Evolutionary conservation across 2,113 vertebrate genomes (phyloP), one percentile per base, ranked within the genome.

Genomic region (Megaleporinus macrocephalus): DNA sequence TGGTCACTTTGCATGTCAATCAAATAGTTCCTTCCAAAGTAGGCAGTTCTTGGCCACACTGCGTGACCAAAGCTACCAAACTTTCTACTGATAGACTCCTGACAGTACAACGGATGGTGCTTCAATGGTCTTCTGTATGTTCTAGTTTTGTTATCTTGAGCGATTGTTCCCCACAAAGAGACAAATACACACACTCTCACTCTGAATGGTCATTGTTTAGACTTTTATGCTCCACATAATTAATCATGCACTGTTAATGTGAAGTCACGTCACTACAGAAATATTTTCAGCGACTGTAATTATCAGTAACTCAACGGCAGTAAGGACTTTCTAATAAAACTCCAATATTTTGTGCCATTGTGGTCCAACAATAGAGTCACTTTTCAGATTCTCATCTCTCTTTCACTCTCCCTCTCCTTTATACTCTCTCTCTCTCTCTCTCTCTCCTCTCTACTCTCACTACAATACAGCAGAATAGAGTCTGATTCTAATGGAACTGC

Each of bases 141-240:
- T 36, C 6, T 4, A 4, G 33, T 36, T 36, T 36, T 44, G 36
- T 36, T 1, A 44, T 44, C 41, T 9, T 44, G 41, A 44, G 41
- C 41, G 11, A 9, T 44, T 44, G 41, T 4, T 44, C 41, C 72
- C 29, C 27, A 74, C 72, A 59, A 26, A 33, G 49, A 59, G 26
- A n/a, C 26, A 73, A 47, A 73, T 44, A 30, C 24, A 51, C 71
- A 51, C 71, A 73, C 72, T 55, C 70, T 51, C 44, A 44, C 29
- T 15, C 65, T 68, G 30, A 68, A 68, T 68, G 30, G 30, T 6
- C n/a, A 36, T 33, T 36, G 15, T 68, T 33, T 68, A 33, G 65
- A 68, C 18, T 65, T 62, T 29, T 63, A 27, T 27, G 27, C 27
- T 63, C 61, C 61, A 63, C 24, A 18, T 65, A 65, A 68, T 68